phyloP scores from a whole-genome alignment of 2,113 vertebrate genomes.

The Dicrurus megarhynchus region DNA sequence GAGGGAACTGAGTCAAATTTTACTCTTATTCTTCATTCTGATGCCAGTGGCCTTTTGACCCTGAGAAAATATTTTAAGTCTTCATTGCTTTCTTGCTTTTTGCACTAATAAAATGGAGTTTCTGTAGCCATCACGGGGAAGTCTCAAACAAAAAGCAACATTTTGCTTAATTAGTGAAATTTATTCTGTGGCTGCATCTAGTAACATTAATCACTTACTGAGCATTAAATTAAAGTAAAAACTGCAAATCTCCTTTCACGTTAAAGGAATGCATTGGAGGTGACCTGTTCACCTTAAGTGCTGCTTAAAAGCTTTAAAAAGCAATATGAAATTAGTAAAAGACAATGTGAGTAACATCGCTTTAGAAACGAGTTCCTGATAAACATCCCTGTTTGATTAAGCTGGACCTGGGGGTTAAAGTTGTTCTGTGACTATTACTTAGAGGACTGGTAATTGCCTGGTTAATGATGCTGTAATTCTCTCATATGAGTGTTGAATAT shows the following conservation, averaged over 20 bases:
- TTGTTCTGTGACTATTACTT: background rate
- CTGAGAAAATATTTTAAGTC: background rate
- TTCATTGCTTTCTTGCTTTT: background rate
- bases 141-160: background rate
- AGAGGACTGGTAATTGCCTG: background rate
- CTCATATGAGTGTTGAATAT: background rate
- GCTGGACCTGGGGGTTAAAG: background rate
- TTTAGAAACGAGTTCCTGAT: background rate
- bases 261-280: background rate
- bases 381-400: background rate
- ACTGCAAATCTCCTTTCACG: background rate
- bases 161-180: background rate
- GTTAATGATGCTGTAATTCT: background rate
- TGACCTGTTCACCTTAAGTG: background rate
- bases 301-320: slow-evolving; percentile 23
- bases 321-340: background rate
- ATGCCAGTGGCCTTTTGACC: background rate
- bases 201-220: background rate
- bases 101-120: background rate
- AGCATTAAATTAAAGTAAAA: background rate
- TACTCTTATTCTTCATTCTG: background rate
- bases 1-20: background rate
- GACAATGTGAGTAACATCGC: rapidly evolving
- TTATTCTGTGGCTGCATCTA: background rate
- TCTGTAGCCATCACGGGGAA: background rate